Evolutionary conservation across 1,140 invertebrate species (phyloP), one percentile per base, ranked within the genome.

Genomic region (Onthophagus taurus): DNA sequence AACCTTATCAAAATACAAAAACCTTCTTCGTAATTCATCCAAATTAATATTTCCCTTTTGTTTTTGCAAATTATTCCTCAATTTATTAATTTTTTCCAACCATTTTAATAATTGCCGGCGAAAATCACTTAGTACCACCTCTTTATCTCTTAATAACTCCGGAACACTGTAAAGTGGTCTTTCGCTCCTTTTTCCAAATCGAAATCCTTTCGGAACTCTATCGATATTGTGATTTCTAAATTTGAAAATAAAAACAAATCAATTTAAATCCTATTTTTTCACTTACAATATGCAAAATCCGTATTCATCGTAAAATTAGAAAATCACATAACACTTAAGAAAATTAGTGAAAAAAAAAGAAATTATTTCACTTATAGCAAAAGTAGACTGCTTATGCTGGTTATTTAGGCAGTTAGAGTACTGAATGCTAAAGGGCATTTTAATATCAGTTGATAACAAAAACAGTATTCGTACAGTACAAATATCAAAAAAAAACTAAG

Each of bases 1-100:
- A 43, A 54, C 59, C 48, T 54, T 60, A 50, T 72, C 69, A 45
- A 57, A 61, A 58, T 63, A 67, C 52, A 66, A 58, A 12, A 68
- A 44, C 44, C 54, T 59, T 33, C 67, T 56, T 42, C 68, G 69
- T 38, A 71, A 63, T 3, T 56, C 54, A 2, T 46, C 37, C 18
- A 67, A 64, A 37, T 48, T 36, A 50, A 71, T 58, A 19, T 64
- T 16, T 29, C 23, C 8, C 31, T 13, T 41, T 7, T 61, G 48
- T 30, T 53, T 61, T 12, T 63, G 64, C 38, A 71, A 56, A 45
- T 47, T 49, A 48, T 59, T 63, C 30, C 67, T 54, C 2, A 72
- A 38, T 19, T 65, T 57, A 52, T 71, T 72, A 3, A 72, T 53
- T 44, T 65, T 59, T 4, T 44, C 53, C 21, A 74, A 47, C 54